Evolutionary conservation across 30 jellyfish, hydroid and myxozoan species (phyloP).

Genomic region (Mastigias papua): DNA sequence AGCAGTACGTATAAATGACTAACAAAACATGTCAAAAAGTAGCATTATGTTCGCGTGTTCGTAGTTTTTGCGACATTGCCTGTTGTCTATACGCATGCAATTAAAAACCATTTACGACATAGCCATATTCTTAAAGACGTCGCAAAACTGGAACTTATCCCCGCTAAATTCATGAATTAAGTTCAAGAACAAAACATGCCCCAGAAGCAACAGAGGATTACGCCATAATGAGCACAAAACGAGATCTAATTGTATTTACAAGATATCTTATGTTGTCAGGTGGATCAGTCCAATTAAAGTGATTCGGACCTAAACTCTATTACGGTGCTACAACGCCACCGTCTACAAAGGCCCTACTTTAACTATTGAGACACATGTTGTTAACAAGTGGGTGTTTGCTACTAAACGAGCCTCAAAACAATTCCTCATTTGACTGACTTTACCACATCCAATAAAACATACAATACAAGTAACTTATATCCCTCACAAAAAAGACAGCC

Average conservation of each 20-base stretch:
- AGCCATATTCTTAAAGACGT: background rate
- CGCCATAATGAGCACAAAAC: conserved; percentile 7
- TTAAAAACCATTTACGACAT: background rate
- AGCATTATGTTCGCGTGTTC: no score
- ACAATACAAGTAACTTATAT: background rate
- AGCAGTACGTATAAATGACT: no score
- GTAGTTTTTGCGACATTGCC: no score
- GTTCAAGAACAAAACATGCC: conserved; percentile 2
- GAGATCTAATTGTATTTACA: conserved; percentile 7
- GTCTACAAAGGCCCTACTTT: no score
- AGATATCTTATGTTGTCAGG: conserved; percentile 8
- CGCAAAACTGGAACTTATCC: background rate
- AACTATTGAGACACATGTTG: no score
- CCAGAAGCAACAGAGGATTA: background rate
- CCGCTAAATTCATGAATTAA: background rate
- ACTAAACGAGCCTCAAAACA: no score
- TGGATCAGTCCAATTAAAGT: conserved; percentile 37
- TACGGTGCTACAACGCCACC: background rate
- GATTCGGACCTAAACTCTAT: conserved; percentile 28
- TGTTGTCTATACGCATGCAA: no score
- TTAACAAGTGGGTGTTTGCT: no score
- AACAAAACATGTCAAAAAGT: no score
- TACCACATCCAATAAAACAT: background rate
- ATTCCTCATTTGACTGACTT: background rate
- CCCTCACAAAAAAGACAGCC: no score